Percentiles rank a stretch among this genome's conserved stretches.
Conservation (phyloP, 2,797 vertebrate species). For the Cryptoprocta ferox region DNA sequence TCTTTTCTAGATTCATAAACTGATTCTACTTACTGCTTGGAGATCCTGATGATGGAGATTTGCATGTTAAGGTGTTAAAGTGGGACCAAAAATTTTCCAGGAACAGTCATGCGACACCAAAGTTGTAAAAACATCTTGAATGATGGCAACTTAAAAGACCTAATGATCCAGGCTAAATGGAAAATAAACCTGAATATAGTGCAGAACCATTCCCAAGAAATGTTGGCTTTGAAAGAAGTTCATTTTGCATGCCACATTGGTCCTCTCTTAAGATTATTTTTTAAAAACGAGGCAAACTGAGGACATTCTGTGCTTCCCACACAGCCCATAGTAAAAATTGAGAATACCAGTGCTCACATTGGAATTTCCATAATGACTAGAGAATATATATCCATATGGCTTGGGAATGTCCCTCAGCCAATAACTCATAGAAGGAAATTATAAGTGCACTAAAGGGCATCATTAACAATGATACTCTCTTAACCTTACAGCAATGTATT, state of each 20-base stretch:
- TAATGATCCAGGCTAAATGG: slow-evolving; percentile 53
- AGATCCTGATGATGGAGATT: slow-evolving; percentile 39
- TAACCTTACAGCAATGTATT: slow-evolving; percentile 78
- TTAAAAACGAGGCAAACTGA: slow-evolving; percentile 11
- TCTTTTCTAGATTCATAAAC: not conserved
- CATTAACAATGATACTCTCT: slow-evolving; percentile 78
- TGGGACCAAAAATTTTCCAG: slow-evolving; percentile 56
- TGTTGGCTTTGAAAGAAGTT: slow-evolving; percentile 15
- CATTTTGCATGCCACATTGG: slow-evolving; percentile 44
- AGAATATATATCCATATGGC: slow-evolving; percentile 73
- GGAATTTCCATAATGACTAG: slow-evolving; percentile 77
- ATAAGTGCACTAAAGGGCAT: slow-evolving; percentile 75
- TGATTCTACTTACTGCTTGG: slow-evolving; percentile 26
- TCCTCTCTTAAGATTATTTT: not conserved
- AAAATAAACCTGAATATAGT: slow-evolving; percentile 64
- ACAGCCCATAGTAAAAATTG: slow-evolving; percentile 47
- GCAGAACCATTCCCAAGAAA: slow-evolving; percentile 21
- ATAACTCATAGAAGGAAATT: slow-evolving; percentile 80
- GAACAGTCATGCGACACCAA: not conserved
- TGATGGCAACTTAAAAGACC: slow-evolving; percentile 50
- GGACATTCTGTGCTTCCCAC: not conserved
- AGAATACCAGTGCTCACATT: not conserved
- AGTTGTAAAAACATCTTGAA: slow-evolving; percentile 50
- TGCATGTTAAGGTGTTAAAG: slow-evolving; percentile 50
- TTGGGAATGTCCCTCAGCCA: slow-evolving; percentile 64